These are phyloP conservation scores for Leuctra nigra DNA, from an alignment of 2,888 invertebrate genomes.

Conservation along the genomic window DNA sequence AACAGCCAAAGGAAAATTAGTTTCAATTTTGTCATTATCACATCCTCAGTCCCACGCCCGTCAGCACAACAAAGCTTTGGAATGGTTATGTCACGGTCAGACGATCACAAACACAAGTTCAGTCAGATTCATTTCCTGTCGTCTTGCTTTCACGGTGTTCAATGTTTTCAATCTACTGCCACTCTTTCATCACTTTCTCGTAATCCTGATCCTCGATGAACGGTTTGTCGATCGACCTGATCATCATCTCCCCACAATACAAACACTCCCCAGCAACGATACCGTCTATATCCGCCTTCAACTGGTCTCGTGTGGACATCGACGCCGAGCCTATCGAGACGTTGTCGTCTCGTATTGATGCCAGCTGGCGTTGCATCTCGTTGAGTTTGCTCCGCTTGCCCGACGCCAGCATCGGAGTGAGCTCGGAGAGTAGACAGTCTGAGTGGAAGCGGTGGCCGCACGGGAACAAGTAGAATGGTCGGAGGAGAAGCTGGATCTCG, in stretches of 20 bases:
- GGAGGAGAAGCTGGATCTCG: conserved; percentile 67
- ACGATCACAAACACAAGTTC: too few species aligned
- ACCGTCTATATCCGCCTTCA: conserved; percentile 79
- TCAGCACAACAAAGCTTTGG: too few species aligned
- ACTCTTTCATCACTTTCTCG: conserved; percentile 74
- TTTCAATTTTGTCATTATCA: too few species aligned
- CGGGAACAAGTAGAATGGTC: conserved; percentile 92
- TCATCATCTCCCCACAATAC: conserved; percentile 90
- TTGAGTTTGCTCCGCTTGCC: conserved; percentile 45
- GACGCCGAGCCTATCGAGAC: conserved; percentile 46
- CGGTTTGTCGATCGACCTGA: conserved; percentile 78
- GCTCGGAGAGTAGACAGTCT: conserved; percentile 79
- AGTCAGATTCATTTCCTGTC: too few species aligned
- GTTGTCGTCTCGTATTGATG: conserved; percentile 42
- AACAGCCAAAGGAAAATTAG: too few species aligned
- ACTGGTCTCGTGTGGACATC: conserved; percentile 53
- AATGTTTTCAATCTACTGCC: conserved; percentile 60
- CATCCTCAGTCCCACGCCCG: too few species aligned
- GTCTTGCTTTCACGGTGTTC: too few species aligned
- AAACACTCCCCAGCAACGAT: conserved; percentile 87
- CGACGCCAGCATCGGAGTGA: conserved; percentile 56
- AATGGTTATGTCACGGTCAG: too few species aligned
- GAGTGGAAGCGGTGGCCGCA: conserved; percentile 93
- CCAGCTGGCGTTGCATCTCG: conserved; percentile 37
- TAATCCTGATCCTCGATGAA: conserved; percentile 80